These are phyloP conservation scores for Masticophis lateralis DNA, from an alignment of 2,797 vertebrate species.

Conservation along the genomic window DNA sequence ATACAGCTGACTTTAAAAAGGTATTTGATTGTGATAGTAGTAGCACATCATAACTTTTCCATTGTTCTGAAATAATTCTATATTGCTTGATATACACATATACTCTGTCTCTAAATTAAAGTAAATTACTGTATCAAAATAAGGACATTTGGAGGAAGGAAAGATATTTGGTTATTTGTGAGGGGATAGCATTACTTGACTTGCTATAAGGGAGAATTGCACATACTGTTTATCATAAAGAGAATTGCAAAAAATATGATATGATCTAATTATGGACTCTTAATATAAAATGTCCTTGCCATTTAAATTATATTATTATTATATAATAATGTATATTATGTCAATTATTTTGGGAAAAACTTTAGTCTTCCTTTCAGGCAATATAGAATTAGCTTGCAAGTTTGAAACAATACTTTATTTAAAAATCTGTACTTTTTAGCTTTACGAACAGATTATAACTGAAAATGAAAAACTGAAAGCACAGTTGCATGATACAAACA, in stretches of 20 bases:
- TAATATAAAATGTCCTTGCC: neutral
- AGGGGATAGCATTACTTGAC: neutral
- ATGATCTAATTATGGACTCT: neutral
- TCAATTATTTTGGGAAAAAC: neutral
- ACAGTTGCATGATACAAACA: constrained; percentile 93
- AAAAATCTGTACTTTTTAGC: constrained; percentile 70
- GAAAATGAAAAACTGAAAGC: constrained; percentile 98
- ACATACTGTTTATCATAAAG: neutral
- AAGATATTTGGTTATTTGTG: neutral
- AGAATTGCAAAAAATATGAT: neutral
- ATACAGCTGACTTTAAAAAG: constrained; percentile 95
- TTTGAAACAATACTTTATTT: neutral
- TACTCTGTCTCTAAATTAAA: neutral
- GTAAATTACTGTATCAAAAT: neutral
- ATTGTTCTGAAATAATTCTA: neutral
- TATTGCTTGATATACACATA: neutral
- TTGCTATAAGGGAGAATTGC: neutral
- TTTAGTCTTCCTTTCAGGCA: neutral
- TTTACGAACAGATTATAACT: constrained; percentile 96
- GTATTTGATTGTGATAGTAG: constrained; percentile 64
- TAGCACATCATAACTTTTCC: neutral
- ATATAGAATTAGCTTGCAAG: neutral
- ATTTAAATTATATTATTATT: neutral
- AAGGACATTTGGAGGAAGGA: neutral
- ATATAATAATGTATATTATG: neutral